Percentiles rank a stretch among this genome's conserved stretches.
Evolutionary conservation across 1,140 invertebrate species (phyloP).

Genomic region (Aphelenchoides fujianensis): DNA sequence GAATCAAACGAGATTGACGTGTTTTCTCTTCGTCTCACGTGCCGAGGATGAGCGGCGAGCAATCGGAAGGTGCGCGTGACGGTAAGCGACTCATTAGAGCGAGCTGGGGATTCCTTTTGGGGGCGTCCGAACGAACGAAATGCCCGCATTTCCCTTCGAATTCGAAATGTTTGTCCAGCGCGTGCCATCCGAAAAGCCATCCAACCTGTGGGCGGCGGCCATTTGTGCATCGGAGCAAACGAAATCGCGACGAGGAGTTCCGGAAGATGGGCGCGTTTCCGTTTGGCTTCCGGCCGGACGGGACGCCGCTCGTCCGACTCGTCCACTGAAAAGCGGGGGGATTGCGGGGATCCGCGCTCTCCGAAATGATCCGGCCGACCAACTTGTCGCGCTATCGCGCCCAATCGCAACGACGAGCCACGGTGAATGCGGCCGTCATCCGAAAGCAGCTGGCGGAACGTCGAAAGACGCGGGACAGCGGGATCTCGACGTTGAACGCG

Average conservation of each 20-base stretch:
- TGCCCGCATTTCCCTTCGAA: too few species aligned
- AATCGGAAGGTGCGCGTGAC: too few species aligned
- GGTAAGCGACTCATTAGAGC: too few species aligned
- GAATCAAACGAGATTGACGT: too few species aligned
- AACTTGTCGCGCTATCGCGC: neutral
- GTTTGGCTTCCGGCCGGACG: neutral
- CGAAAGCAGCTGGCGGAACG: neutral
- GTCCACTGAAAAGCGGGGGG: neutral
- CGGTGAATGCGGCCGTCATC: neutral
- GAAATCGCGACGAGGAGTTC: neutral
- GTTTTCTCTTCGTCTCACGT: too few species aligned
- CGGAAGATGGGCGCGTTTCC: neutral
- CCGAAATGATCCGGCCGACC: neutral
- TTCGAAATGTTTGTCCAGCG: too few species aligned
- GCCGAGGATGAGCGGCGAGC: too few species aligned
- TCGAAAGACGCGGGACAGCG: neutral
- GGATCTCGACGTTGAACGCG: neutral
- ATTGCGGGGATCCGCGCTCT: slow-evolving; percentile 43
- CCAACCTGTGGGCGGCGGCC: neutral
- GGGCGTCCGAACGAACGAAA: too few species aligned
- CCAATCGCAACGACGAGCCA: slow-evolving; percentile 9
- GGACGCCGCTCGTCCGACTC: neutral
- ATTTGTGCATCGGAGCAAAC: neutral
- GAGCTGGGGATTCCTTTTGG: too few species aligned
- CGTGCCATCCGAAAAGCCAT: too few species aligned